Evolutionary conservation across 2,113 vertebrate genomes (phyloP), one percentile per base, ranked within the genome.

Genomic region (Orycteropus afer): DNA sequence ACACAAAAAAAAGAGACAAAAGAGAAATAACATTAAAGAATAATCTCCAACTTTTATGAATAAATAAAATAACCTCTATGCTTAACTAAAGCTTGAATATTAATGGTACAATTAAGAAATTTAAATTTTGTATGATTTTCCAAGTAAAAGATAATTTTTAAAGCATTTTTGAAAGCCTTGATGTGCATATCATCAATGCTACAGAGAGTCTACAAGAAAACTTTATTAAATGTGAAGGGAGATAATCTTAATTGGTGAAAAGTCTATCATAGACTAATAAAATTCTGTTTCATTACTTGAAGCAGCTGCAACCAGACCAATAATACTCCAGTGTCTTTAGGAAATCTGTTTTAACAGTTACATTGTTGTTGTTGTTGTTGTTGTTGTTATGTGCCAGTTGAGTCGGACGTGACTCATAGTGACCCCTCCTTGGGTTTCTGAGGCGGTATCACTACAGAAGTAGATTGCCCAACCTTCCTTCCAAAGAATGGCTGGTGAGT

Each of bases 81-180:
- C 15, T 83, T 94, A 93, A 82, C 49, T 82, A n/a, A 91, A 82
- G 29, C 37, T 90, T 92, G 7, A 93, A 79, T 86, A 61, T 65
- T 53, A 74, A 40, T 82, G 49, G 78, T 83, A 57, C 15, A 65
- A 22, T 55, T 63, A 65, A 69, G 15, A 87, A 86, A 77, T 47
- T 47, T 91, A 76, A n/a, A 84, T 61, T 81, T 78, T 42, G 0
- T 83, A 45, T 84, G 14, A 29, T 94, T 92, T 90, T 94, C 63
- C 18, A 83, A 93, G 59, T 74, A 65, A 95, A 86, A 95, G 49
- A 57, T 81, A 45, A 74, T 93, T 89, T 92, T 80, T 79, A n/a
- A 96, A 93, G 15, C n/a, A 47, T 87, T 94, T 90, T 92, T 29
- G 67, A 91, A 88, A 79, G 23, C 17, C 80, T 92, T 57, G 55